Conservation (phyloP, 2,797 vertebrate genomes). For the Leptodactylus fallax region DNA sequence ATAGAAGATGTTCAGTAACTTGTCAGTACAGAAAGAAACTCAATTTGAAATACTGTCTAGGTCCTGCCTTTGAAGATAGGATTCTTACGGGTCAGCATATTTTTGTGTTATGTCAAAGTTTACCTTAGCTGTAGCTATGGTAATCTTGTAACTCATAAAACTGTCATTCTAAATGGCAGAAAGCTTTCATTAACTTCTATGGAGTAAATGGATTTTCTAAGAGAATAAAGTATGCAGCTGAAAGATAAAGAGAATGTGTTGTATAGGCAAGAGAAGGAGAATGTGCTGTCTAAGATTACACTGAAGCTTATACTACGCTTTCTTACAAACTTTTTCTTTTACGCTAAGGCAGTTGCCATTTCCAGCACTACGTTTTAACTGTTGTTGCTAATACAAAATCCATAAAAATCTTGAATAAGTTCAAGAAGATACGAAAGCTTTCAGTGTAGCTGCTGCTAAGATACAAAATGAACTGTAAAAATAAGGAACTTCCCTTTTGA, state of each 20-base stretch:
- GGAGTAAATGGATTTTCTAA: slow-evolving; percentile 48
- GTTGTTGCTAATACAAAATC: slow-evolving; percentile 39
- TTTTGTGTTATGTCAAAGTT: slow-evolving; percentile 55
- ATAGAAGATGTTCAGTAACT: slow-evolving; percentile 63
- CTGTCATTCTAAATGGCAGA: slow-evolving; percentile 43
- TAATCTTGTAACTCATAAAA: slow-evolving; percentile 64
- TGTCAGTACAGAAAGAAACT: slow-evolving; percentile 65
- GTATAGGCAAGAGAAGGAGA: slow-evolving; percentile 31
- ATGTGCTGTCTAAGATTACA: slow-evolving; percentile 52
- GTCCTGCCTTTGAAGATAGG: slow-evolving; percentile 66
- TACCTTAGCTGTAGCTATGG: slow-evolving; percentile 13
- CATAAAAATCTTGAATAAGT: slow-evolving; percentile 35
- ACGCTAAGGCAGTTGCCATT: slow-evolving; percentile 19
- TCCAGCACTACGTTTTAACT: background rate
- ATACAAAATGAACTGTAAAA: slow-evolving; percentile 12
- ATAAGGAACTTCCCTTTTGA: background rate
- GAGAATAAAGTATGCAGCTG: slow-evolving; percentile 50
- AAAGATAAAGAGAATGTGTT: slow-evolving; percentile 45
- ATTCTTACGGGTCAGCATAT: slow-evolving; percentile 48
- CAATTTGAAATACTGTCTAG: slow-evolving; percentile 65
- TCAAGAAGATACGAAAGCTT: slow-evolving; percentile 25
- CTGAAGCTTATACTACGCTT: slow-evolving; percentile 19
- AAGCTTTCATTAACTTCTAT: slow-evolving; percentile 51
- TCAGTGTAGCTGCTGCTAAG: slow-evolving; percentile 11
- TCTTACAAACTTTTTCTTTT: slow-evolving; percentile 30